A percentile compares a stretch with the other conserved stretches of the same genome.
Conservation (phyloP, 2,888 invertebrate species). For the Drosophila kuntzei region DNA sequence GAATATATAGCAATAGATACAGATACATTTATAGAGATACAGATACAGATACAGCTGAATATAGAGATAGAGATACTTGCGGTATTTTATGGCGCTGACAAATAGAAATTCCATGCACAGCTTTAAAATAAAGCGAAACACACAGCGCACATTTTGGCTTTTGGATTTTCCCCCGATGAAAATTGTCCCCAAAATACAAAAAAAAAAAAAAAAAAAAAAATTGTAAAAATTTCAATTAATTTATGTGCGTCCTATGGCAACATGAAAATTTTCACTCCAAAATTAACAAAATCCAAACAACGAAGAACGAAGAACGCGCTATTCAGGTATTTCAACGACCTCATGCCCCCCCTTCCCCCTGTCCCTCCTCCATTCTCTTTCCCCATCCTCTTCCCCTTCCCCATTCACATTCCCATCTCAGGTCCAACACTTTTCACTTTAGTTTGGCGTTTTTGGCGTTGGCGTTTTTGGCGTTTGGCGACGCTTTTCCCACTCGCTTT, state of each 20-base stretch:
- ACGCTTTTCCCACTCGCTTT: slow-evolving; percentile 24
- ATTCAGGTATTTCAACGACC: slow-evolving; percentile 49
- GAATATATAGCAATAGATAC: neutral
- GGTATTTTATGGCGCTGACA: slow-evolving; percentile 48
- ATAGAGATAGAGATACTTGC: slow-evolving; percentile 26
- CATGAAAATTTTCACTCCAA: slow-evolving; percentile 43
- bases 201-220: neutral
- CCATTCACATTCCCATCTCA: neutral
- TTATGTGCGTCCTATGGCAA: slow-evolving; percentile 70
- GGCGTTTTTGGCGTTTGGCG: slow-evolving; percentile 44
- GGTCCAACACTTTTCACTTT: slow-evolving; percentile 13
- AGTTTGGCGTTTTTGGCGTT: slow-evolving; percentile 37
- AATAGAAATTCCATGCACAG: slow-evolving; percentile 65
- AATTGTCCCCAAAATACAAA: slow-evolving; percentile 50
- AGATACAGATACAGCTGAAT: slow-evolving; percentile 12
- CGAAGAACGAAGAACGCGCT: slow-evolving; percentile 1
- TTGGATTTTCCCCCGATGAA: slow-evolving; percentile 50
- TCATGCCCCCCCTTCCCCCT: slow-evolving; percentile 1
- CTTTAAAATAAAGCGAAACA: slow-evolving; percentile 61
- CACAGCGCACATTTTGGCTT: slow-evolving; percentile 9
- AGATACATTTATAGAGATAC: slow-evolving; percentile 2
- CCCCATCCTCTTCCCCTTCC: neutral
- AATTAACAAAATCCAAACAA: slow-evolving; percentile 4
- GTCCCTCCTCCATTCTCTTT: neutral
- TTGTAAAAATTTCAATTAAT: slow-evolving; percentile 64